Conservation (phyloP, 2,888 invertebrate genomes). For the Smittia sp. region DNA sequence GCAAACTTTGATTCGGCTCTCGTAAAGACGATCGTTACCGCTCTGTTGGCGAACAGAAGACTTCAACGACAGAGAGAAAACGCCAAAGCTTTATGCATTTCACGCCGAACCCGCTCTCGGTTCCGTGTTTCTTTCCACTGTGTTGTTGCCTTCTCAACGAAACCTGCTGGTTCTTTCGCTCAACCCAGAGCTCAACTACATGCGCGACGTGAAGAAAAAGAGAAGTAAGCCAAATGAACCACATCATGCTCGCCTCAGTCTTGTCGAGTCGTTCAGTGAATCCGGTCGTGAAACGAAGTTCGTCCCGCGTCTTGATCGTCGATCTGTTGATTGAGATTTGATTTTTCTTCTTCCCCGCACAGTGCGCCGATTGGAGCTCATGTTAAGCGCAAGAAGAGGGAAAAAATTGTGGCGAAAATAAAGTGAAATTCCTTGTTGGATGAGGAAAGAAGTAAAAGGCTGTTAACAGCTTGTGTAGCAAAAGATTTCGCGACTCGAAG, state of each 20-base stretch:
- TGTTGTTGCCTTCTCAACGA: neutral
- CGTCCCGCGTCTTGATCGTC: neutral
- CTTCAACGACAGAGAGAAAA: slow-evolving; percentile 25
- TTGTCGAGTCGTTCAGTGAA: slow-evolving; percentile 10
- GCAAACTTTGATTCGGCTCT: neutral
- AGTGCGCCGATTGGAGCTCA: neutral
- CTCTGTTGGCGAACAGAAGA: slow-evolving; percentile 15
- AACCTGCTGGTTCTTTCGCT: slow-evolving; percentile 16
- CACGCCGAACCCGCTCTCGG: neutral
- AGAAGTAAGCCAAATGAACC: slow-evolving; percentile 36
- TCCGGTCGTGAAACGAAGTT: slow-evolving; percentile 27
- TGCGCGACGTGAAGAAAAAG: slow-evolving; percentile 14
- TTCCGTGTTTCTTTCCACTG: neutral
- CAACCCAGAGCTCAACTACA: neutral
- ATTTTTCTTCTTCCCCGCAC: slow-evolving; percentile 1
- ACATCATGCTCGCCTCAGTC: slow-evolving; percentile 26
- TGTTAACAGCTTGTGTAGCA: slow-evolving; percentile 7
- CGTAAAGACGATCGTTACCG: neutral
- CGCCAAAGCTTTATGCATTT: neutral
- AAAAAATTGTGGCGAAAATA: slow-evolving; percentile 3
- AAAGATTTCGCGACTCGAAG: neutral
- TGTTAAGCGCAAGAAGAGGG: neutral
- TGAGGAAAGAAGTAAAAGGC: neutral
- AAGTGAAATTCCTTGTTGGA: slow-evolving; percentile 23
- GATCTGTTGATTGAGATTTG: neutral